Percentiles rank a stretch among this genome's conserved stretches.
Evolutionary conservation across 2,888 invertebrate species (phyloP).

Genomic region (Geophilus truncorum): DNA sequence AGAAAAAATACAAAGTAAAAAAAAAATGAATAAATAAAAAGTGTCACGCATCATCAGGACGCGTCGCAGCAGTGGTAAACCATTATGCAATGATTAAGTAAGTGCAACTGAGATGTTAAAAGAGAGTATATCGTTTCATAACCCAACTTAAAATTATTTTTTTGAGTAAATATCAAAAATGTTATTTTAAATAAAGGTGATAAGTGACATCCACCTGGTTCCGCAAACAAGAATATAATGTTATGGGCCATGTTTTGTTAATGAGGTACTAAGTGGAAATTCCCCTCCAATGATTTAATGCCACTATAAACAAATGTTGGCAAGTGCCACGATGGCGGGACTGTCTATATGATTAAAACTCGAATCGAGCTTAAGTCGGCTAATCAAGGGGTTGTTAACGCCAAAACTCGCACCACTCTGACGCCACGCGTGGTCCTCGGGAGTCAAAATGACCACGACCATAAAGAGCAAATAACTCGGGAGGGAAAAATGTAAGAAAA

Average conservation of each 20-base stretch:
- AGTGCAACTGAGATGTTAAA: not conserved
- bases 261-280: slow-evolving; percentile 20
- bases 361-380: not conserved
- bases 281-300: slow-evolving; percentile 12
- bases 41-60: not conserved
- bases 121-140: too few relatives aligned
- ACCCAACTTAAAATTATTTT: too few relatives aligned
- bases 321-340: slow-evolving; percentile 5
- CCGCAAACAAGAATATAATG: not conserved
- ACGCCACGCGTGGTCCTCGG: not conserved
- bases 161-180: not conserved
- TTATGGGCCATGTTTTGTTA: not conserved
- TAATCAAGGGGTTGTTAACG: slow-evolving; percentile 11
- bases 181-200: not conserved
- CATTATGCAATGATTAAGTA: not conserved
- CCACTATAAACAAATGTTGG: slow-evolving; percentile 2
- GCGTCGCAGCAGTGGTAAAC: not conserved
- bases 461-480: not conserved
- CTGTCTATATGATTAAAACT: slow-evolving; percentile 16
- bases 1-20: not conserved
- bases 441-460: not conserved
- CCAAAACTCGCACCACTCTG: not conserved
- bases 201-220: not conserved
- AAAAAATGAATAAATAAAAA: not conserved
- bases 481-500: not conserved